Evolutionary conservation across 2,113 vertebrate genomes (phyloP), one percentile per base, ranked within the genome.

Genomic region (Lagopus muta): DNA sequence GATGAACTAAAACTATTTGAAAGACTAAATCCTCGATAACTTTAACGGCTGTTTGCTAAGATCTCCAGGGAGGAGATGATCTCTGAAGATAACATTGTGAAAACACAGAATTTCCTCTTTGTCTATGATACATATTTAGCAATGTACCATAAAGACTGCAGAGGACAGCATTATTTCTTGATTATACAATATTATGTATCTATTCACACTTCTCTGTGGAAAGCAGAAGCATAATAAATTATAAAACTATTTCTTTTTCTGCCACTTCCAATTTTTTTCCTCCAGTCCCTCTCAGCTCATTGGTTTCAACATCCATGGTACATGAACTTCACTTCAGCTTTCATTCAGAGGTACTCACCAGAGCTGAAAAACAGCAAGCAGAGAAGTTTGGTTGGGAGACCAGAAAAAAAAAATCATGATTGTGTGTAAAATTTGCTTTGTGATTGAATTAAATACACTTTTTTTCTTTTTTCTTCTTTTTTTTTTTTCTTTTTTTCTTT

Each of bases 201-300:
- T 89, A 86, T 66, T 86, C 34, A 91, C 77, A 91, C 34, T 88
- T 77, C 50, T 78, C 43, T 89, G 69, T 60, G 36, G 32, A 86
- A 91, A 40, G 74, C 30, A 91, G 38, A 69, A 87, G 19, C 71
- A 55, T 70, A 89, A 87, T 66, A 60, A 43, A 52, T 79, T 73
- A 48, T 25, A 85, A 85, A 88, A 66, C 60, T 77, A 89, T 93
- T 93, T 83, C 10, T 89, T 96, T 92, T 89, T 87, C 91, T 87
- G 42, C 13, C 47, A 66, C 42, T 84, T 88, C 8, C 43, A 62
- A 19, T 75, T 82, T 91, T 50, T 50, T 90, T 82, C 50, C n/a
- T 78, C 34, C 40, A 82, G 14, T 77, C 22, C 50, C 48, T 85
- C 55, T 73, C 45, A 71, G 6, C 13, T 67, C 8, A 2, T 28